Base-by-base conservation (phyloP, 2,113 vertebrate genomes). In the Oreocharis arfaki region DNA sequence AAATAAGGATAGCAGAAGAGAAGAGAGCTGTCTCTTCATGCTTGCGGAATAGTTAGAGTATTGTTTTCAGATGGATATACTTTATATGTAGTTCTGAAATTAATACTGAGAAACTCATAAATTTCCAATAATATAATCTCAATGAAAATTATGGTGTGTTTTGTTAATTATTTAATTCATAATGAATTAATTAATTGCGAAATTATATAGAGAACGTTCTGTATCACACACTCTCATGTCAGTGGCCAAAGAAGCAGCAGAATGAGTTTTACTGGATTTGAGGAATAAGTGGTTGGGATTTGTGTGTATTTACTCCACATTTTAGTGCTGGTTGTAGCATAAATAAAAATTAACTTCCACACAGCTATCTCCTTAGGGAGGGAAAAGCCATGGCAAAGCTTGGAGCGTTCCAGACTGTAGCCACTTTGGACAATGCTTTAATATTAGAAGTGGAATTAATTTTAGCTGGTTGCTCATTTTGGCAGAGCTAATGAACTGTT, bases 351-450 rank as follows among this genome's bases (percentile, higher is more conserved):
- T 14, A 33, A 13, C 37, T 77, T 60, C 15, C 6, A 7, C 52
- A 53, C 9, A 19, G 41, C 7, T 44, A 1, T 35, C 20, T 33
- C 49, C n/a, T 65, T 23, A 27, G 7, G 21, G 28, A 65, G 7
- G 28, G 39, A 59, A 27, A 49, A 78, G 28, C 57, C 7, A 1
- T 13, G 15, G 13, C 35, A 90, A 57, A 90, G 24, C n/a, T 57
- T 70, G 60, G 41, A 44, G 50, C 3, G 0, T 63, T 53, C 63
- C 1, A 2, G 8, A 24, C 3, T 3, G 8, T 24, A 33, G 16
- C 59, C 14, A 5, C 17, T 67, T 86, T 32, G 47, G 47, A 44
- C n/a, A 37, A 8, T 7, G 13, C 28, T 79, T 89, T 37, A 16
- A 50, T 56, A 47, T 33, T 49, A 32, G 13, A 56, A 50, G 16